Conservation (phyloP, 2,797 vertebrate genomes). For the Ctenochaetus hawaiiensis region DNA sequence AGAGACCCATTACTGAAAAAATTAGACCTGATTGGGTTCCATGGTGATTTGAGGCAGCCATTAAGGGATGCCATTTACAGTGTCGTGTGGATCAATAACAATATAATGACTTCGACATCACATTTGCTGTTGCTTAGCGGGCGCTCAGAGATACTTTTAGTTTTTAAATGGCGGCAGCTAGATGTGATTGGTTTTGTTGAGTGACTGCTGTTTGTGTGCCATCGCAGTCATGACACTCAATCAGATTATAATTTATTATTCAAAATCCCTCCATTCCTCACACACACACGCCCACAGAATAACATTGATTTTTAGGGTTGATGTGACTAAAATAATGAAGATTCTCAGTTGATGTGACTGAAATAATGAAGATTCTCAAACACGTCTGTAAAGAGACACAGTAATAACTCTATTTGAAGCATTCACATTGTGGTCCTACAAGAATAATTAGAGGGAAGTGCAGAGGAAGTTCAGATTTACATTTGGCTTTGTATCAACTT, state of each 20-base stretch:
- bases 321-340: no score
- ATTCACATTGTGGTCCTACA: constrained; percentile 29
- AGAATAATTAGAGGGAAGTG: constrained; percentile 2
- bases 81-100: constrained; percentile 75
- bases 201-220: constrained; percentile 70
- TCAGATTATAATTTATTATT: constrained; percentile 76
- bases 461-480: no score
- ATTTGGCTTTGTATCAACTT: constrained; percentile 26
- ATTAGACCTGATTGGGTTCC: constrained; percentile 73
- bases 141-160: constrained; percentile 58
- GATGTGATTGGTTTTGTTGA: constrained; percentile 67
- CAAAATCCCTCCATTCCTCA: constrained; percentile 38
- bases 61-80: constrained; percentile 75
- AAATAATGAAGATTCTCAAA: constrained; percentile 56
- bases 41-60: constrained; percentile 75
- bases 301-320: constrained; percentile 52
- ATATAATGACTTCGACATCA: constrained; percentile 74
- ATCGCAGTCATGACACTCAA: constrained; percentile 65
- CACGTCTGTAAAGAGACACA: constrained; percentile 33
- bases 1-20: constrained; percentile 69
- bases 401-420: constrained; percentile 7
- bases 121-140: constrained; percentile 69
- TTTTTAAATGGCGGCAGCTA: constrained; percentile 60
- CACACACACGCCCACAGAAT: constrained; percentile 5
- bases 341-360: constrained; percentile 31